Base-by-base conservation (phyloP, 2,888 invertebrate species). In the Brenthis ino region DNA sequence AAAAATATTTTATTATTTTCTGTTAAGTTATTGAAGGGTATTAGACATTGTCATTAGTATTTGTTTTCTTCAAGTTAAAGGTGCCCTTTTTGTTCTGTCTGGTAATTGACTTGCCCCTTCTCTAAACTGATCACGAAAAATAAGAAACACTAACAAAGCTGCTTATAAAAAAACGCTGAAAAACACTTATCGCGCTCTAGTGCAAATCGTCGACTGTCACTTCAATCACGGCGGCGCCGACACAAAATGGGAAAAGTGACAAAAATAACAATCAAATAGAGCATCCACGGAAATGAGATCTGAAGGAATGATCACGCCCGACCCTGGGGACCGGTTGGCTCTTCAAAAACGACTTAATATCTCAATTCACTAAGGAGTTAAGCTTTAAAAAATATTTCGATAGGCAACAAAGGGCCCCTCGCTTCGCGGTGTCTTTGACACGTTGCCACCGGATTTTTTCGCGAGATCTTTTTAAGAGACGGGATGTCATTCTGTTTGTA, bases 331-430 rank as follows among this genome's bases (percentile, higher is more conserved):
- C 89, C 93, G 88, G 93, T 93, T 93, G 93, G 93, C 94, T 94
- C 93, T 94, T 94, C 93, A 94, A 94, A 94, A 87, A 90, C 83
- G 88, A 93, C 93, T 91, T 93, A 93, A 93, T 93, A 93, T 93
- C 92, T 88, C 91, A 93, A 93, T 92, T 92, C 93, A 90, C 92
- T 89, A 93, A 93, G 93, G 93, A 93, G 93, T 93, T 93, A 89
- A 93, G 92, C 90, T 89, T 88, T 92, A 93, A 91, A 69, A 93
- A 93, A 93, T 92, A 91, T 90, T 91, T 89, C 89, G 85, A 87
- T 85, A 89, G 86, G 85, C 89, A 89, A 91, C 91, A 92, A 92
- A 91, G 88, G 83, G 81, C 82, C 87, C 89, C 91, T 85, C 86
- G 83, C 79, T 80, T 83, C 86, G 90, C 92, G 91, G 93, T 92